A percentile compares a stretch with the other conserved stretches of the same genome.
Evolutionary conservation across 2,888 invertebrate genomes (phyloP).

Genomic region (Eupelmus urozonus): DNA sequence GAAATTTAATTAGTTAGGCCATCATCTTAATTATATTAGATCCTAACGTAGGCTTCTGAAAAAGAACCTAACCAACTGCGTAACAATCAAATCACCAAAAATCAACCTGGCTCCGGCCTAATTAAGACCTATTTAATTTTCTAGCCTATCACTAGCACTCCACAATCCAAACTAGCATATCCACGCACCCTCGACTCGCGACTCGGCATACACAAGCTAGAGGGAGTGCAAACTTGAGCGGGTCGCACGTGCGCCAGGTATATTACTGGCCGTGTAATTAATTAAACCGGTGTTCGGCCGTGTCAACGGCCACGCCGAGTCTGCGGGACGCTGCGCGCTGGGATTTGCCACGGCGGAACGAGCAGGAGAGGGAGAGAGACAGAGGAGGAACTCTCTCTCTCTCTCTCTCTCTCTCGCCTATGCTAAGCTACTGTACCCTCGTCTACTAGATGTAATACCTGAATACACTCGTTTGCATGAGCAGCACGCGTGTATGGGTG

Average conservation of each 20-base stretch:
- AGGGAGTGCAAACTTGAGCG: constrained; percentile 17
- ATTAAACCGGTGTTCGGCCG: constrained; percentile 71
- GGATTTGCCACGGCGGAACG: constrained; percentile 64
- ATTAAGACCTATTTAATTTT: too few relatives aligned
- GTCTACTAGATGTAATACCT: constrained; percentile 73
- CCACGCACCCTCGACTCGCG: too few relatives aligned
- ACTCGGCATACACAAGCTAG: neutral
- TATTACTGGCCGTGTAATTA: constrained; percentile 67
- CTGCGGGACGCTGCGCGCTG: constrained; percentile 61
- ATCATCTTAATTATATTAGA: too few relatives aligned
- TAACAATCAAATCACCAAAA: too few relatives aligned
- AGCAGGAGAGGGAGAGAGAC: constrained; percentile 47
- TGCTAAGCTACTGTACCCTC: constrained; percentile 66
- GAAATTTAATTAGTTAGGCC: too few relatives aligned
- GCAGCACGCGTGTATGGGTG: neutral
- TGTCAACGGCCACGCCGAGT: constrained; percentile 65
- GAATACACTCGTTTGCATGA: constrained; percentile 72
- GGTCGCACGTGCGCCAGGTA: constrained; percentile 55
- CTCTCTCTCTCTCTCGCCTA: neutral
- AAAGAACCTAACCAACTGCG: too few relatives aligned
- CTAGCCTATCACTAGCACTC: too few relatives aligned
- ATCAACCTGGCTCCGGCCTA: too few relatives aligned
- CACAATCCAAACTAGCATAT: too few relatives aligned
- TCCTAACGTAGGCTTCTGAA: too few relatives aligned
- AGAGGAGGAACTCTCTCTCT: constrained; percentile 13